phyloP scores from a whole-genome alignment of 2,113 vertebrate genomes.

The Centrocercus urophasianus region DNA sequence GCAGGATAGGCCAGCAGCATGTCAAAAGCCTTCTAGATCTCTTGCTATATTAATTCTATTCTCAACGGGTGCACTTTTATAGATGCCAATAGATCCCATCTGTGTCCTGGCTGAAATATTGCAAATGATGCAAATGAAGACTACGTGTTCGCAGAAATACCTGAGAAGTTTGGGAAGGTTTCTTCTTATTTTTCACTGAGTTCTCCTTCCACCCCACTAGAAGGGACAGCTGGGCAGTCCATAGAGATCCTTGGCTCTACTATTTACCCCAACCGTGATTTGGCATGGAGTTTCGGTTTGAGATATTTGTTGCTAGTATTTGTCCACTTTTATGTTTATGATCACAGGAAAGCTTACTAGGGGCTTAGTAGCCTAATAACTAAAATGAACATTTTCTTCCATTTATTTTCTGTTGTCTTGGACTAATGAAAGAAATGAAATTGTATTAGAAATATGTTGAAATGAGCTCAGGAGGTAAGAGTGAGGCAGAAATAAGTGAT shows the following conservation, averaged over 20 bases:
- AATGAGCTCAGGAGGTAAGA: background rate
- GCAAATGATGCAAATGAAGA: background rate
- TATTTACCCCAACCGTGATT: background rate
- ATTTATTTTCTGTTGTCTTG: background rate
- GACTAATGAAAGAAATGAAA: background rate
- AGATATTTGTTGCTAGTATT: background rate
- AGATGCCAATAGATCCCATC: constrained; percentile 6
- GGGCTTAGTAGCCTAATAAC: background rate
- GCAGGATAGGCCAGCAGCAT: background rate
- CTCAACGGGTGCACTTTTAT: background rate
- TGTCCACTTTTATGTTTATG: background rate
- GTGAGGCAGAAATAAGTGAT: background rate
- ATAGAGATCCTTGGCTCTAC: background rate
- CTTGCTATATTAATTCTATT: constrained; percentile 55
- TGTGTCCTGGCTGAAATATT: background rate
- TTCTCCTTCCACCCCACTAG: background rate
- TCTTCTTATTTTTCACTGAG: background rate
- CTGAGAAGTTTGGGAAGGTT: background rate
- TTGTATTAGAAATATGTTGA: background rate
- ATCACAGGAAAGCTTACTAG: background rate
- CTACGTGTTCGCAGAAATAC: background rate
- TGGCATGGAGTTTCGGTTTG: background rate
- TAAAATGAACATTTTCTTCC: background rate
- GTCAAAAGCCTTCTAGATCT: constrained; percentile 23
- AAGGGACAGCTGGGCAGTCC: background rate